Percentiles rank a stretch among this genome's conserved stretches.
phyloP scores from a whole-genome alignment of 2,113 vertebrate species.

The Python bivittatus region DNA sequence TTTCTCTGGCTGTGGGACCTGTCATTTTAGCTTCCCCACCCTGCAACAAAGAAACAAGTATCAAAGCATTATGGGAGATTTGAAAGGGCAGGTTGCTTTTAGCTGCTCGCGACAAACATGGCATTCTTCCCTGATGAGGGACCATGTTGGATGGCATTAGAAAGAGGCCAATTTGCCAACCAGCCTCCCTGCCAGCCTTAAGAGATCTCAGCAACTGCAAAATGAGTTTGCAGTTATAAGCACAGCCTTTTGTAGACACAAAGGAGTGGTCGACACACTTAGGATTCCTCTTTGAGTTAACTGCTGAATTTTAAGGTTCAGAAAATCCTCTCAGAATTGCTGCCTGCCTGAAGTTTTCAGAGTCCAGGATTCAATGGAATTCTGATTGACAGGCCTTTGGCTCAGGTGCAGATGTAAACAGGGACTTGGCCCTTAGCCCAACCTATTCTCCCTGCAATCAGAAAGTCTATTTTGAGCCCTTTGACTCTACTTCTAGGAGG shows the following conservation, averaged over 20 bases:
- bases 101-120: background rate
- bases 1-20: background rate
- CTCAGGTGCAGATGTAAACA: constrained; percentile 1
- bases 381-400: background rate
- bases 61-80: background rate
- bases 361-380: background rate
- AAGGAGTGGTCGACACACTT: background rate
- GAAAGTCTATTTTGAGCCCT: background rate
- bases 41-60: no score
- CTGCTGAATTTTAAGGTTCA: background rate
- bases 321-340: background rate
- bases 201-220: background rate
- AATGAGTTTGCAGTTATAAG: background rate
- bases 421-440: background rate
- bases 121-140: background rate
- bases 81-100: background rate
- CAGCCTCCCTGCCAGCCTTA: background rate
- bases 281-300: background rate
- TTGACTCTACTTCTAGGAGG: background rate
- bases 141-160: background rate
- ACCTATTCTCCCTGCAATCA: constrained; percentile 12
- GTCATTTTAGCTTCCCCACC: background rate
- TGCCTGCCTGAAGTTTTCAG: background rate
- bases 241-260: background rate
- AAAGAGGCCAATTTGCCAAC: background rate